Percentiles rank a stretch among this genome's conserved stretches.
Conservation (phyloP, 2,888 invertebrate genomes). For the Nomada ferruginata region DNA sequence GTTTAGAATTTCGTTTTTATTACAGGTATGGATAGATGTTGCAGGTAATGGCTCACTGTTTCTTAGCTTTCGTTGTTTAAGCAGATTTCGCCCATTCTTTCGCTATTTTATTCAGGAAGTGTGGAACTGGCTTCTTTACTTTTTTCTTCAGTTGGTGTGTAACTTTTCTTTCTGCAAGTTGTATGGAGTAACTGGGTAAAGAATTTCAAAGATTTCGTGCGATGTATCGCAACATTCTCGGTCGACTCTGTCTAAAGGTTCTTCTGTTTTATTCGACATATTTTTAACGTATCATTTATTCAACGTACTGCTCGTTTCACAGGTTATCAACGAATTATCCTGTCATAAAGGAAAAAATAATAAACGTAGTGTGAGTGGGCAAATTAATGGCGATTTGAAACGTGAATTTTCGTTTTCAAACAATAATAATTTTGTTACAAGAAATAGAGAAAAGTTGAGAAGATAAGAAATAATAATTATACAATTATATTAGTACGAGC, state of each 20-base stretch:
- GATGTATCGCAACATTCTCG: not conserved
- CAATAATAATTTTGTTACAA: no score
- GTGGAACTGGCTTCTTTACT: not conserved
- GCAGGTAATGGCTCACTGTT: not conserved
- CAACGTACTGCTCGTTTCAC: no score
- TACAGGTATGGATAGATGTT: not conserved
- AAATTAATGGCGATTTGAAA: no score
- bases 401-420: no score
- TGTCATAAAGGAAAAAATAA: no score
- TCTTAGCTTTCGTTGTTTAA: not conserved
- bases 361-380: no score
- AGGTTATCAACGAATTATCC: no score
- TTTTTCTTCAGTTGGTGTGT: not conserved
- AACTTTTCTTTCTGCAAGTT: not conserved
- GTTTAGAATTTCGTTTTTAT: no score
- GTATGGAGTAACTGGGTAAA: not conserved
- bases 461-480: no score
- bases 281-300: no score
- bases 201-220: not conserved
- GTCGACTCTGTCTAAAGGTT: not conserved
- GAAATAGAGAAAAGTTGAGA: no score
- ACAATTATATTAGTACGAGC: no score
- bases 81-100: not conserved
- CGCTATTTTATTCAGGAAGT: slow-evolving; percentile 3
- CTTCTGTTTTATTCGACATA: not conserved